Evolutionary conservation across 2,888 invertebrate genomes (phyloP).

Genomic region (Apoda limacodes): DNA sequence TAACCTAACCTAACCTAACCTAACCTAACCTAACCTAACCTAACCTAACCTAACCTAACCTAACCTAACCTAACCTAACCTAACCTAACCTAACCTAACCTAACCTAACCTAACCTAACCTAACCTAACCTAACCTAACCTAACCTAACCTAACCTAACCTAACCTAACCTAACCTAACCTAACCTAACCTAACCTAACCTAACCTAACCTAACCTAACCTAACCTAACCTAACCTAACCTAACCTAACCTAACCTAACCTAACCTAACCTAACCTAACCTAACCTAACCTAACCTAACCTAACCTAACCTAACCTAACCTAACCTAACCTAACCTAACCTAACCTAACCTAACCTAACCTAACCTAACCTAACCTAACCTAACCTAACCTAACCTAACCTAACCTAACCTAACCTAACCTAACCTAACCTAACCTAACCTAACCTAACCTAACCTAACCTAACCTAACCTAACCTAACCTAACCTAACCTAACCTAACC

Average conservation of each 20-base stretch:
- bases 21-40: slow-evolving; percentile 11
- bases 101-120: slow-evolving; percentile 17
- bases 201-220: slow-evolving; percentile 15
- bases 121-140: slow-evolving; percentile 14
- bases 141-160: slow-evolving; percentile 13
- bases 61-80: slow-evolving; percentile 10
- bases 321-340: slow-evolving; percentile 14
- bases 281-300: slow-evolving; percentile 12
- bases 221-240: slow-evolving; percentile 13
- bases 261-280: slow-evolving; percentile 14
- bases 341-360: slow-evolving; percentile 17
- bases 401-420: slow-evolving; percentile 14
- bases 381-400: slow-evolving; percentile 16
- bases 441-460: slow-evolving; percentile 9
- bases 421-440: slow-evolving; percentile 12
- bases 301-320: slow-evolving; percentile 12
- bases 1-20: slow-evolving; percentile 18
- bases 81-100: slow-evolving; percentile 14
- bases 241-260: slow-evolving; percentile 14
- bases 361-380: slow-evolving; percentile 16
- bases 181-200: slow-evolving; percentile 17
- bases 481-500: slow-evolving; percentile 17
- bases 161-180: slow-evolving; percentile 17
- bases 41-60: slow-evolving; percentile 9
- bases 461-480: slow-evolving; percentile 14